These are phyloP conservation scores for Thaumatotibia leucotreta DNA, from an alignment of 1,140 invertebrate genomes.

Conservation along the genomic window DNA sequence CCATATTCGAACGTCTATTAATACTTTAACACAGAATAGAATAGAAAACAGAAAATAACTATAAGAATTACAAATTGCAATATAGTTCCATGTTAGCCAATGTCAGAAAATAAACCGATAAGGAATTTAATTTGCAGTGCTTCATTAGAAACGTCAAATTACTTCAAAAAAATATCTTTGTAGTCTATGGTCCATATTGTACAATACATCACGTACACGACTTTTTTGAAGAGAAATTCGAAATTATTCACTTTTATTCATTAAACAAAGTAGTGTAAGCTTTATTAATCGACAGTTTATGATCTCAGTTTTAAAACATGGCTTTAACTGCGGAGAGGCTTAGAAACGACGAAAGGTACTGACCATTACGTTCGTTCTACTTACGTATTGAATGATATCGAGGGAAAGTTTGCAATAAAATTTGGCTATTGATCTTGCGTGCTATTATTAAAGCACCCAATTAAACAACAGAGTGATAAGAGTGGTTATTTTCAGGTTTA, in stretches of 20 bases:
- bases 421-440: conserved; percentile 4
- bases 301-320: conserved; percentile 31
- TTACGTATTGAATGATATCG: conserved; percentile 26
- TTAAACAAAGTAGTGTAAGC: conserved; percentile 17
- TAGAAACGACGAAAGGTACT: conserved; percentile 59
- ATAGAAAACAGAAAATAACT: no score
- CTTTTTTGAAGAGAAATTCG: conserved; percentile 23
- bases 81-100: not conserved
- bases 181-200: conserved; percentile 26
- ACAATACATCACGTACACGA: conserved; percentile 28
- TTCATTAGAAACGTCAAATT: conserved; percentile 9
- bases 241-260: conserved; percentile 16
- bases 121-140: not conserved
- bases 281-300: conserved; percentile 19
- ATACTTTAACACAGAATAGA: no score
- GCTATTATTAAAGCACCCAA: not conserved
- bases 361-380: conserved; percentile 15
- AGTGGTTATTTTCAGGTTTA: conserved; percentile 68
- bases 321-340: conserved; percentile 59
- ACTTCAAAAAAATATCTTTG: conserved; percentile 9
- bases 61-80: not conserved
- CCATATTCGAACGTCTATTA: no score
- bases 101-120: conserved; percentile 6
- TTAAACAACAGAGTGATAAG: not conserved
- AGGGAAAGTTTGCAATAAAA: conserved; percentile 42